A percentile compares a stretch with the other conserved stretches of the same genome.
These are phyloP conservation scores for Centropristis striata DNA, from an alignment of 2,113 vertebrate species.

Conservation along the genomic window DNA sequence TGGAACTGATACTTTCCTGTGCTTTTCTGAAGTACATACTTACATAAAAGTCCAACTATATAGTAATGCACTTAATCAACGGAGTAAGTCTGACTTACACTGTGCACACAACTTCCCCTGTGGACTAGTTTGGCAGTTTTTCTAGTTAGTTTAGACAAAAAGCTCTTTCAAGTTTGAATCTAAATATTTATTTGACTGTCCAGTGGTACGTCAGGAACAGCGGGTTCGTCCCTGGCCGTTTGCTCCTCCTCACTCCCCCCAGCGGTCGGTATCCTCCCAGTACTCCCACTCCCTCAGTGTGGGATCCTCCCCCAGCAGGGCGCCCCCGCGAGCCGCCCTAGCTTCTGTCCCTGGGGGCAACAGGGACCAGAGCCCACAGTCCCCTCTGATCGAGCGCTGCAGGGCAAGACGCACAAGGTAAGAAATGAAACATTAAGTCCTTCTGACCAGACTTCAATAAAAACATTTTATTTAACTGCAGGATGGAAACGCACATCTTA, in stretches of 20 bases:
- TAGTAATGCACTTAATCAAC: too few species aligned
- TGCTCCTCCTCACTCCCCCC: constrained; percentile 73
- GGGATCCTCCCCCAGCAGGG: constrained; percentile 80
- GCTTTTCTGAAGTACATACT: too few species aligned
- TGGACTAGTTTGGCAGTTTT: not conserved
- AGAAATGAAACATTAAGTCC: not conserved
- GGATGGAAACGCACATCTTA: not conserved
- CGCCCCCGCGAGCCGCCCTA: constrained; percentile 33
- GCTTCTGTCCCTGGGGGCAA: constrained; percentile 46
- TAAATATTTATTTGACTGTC: not conserved
- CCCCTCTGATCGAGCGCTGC: constrained; percentile 74
- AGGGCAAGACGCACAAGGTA: constrained; percentile 81
- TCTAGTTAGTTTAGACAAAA: too few species aligned
- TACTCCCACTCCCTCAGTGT: constrained; percentile 73
- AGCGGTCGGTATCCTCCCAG: constrained; percentile 82
- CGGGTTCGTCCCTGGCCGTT: constrained; percentile 90
- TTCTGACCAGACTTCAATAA: not conserved
- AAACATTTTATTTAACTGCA: too few species aligned
- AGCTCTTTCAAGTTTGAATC: not conserved
- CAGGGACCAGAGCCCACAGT: constrained; percentile 65
- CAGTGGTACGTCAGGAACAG: constrained; percentile 88
- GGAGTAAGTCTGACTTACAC: too few species aligned
- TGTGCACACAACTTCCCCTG: not conserved
- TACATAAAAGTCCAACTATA: too few species aligned
- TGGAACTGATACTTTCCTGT: too few species aligned